These are phyloP conservation scores for Apodemia zela DNA, from an alignment of 2,888 invertebrate genomes.

Conservation along the genomic window DNA sequence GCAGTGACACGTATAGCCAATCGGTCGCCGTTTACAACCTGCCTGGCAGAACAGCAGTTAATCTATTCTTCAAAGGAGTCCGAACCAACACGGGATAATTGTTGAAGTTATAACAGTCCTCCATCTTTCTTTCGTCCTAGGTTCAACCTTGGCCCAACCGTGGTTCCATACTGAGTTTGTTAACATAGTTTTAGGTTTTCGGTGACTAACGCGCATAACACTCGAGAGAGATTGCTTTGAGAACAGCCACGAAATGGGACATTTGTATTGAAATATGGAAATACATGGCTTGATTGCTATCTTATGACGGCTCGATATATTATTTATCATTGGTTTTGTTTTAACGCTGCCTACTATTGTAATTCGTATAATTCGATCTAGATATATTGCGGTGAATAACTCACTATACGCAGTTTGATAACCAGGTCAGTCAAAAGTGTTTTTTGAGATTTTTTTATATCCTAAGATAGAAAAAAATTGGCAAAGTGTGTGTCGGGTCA, in stretches of 20 bases:
- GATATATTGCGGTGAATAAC: no score
- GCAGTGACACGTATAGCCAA: no score
- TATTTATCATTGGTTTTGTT: slow-evolving; percentile 6
- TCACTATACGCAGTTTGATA: no score
- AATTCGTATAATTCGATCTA: not conserved
- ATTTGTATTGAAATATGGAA: slow-evolving; percentile 32
- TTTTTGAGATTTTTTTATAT: no score
- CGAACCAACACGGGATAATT: no score
- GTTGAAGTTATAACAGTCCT: not conserved
- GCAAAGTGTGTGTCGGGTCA: no score
- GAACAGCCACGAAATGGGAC: slow-evolving; percentile 24
- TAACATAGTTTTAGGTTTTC: slow-evolving; percentile 52
- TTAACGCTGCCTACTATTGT: not conserved
- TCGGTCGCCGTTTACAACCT: no score
- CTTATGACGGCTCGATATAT: slow-evolving; percentile 27
- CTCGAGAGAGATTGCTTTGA: slow-evolving; percentile 21
- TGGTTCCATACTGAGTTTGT: slow-evolving; percentile 47
- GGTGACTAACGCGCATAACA: slow-evolving; percentile 55
- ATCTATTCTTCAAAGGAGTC: no score
- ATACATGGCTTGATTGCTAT: slow-evolving; percentile 29
- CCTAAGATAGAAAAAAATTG: no score
- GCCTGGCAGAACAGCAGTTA: no score
- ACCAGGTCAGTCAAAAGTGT: no score
- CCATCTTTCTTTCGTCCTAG: slow-evolving; percentile 35
- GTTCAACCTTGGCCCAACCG: slow-evolving; percentile 60